phyloP scores from a whole-genome alignment of 2,888 invertebrate genomes.

The Stenoptilia bipunctidactyla region DNA sequence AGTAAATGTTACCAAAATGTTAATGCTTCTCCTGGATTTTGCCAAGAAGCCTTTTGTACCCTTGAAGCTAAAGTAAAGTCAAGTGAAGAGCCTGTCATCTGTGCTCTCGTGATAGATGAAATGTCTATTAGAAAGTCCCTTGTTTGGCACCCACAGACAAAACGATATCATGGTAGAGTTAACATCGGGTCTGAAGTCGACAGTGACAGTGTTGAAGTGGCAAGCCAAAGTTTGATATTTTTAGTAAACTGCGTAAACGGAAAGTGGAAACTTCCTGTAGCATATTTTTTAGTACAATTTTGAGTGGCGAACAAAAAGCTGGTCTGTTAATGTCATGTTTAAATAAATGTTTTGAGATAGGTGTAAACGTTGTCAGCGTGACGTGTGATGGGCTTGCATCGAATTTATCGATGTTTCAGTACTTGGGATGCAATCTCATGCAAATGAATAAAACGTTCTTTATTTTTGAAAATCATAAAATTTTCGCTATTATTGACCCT shows the following conservation, averaged over 20 bases:
- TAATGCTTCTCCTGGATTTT: conserved; percentile 4
- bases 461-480: conserved; percentile 10
- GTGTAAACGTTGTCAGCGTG: conserved; percentile 15
- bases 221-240: conserved; percentile 12
- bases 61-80: conserved; percentile 1
- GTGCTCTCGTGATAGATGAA: conserved; percentile 7
- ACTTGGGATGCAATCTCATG: conserved; percentile 12
- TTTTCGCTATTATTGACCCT: conserved; percentile 13
- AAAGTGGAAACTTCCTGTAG: conserved; percentile 12
- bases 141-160: too few species aligned
- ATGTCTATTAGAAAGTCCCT: too few species aligned
- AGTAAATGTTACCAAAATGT: background rate
- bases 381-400: conserved; percentile 15
- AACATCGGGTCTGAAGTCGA: too few species aligned
- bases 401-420: conserved; percentile 14
- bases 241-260: conserved; percentile 10
- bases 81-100: background rate
- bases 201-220: too few species aligned
- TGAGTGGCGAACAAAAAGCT: conserved; percentile 7
- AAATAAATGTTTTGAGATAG: conserved; percentile 10
- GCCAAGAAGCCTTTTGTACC: conserved; percentile 4
- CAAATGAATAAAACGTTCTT: conserved; percentile 10
- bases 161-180: too few species aligned
- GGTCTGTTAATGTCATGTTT: conserved; percentile 12
- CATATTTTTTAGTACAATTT: conserved; percentile 11